Conservation (phyloP, 2,797 vertebrate species). For the Eurystomus glaucurus region DNA sequence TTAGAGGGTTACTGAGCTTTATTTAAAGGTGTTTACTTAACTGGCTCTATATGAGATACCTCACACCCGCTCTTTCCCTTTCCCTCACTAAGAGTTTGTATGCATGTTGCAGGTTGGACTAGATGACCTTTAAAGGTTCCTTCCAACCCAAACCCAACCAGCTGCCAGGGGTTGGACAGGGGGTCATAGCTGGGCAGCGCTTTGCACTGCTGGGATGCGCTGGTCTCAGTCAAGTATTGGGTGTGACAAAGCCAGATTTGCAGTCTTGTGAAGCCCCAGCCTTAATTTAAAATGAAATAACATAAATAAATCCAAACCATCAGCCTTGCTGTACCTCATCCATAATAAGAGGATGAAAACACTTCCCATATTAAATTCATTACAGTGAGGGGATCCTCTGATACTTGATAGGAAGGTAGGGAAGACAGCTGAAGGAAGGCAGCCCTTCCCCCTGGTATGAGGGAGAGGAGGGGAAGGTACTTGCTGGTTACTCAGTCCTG, state of each 20-base stretch:
- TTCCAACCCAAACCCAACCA: neutral
- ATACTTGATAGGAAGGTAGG: neutral
- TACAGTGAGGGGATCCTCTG: rapidly evolving
- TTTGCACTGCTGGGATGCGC: neutral
- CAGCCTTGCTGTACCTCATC: neutral
- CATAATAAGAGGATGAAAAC: neutral
- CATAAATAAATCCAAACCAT: neutral
- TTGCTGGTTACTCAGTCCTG: neutral
- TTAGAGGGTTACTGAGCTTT: neutral
- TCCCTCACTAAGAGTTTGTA: neutral
- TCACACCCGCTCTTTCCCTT: neutral
- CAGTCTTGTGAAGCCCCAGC: neutral
- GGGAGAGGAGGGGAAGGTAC: neutral
- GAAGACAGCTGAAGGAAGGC: neutral
- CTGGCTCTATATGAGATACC: neutral
- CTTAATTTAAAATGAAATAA: neutral
- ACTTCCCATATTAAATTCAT: neutral
- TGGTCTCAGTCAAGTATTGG: rapidly evolving
- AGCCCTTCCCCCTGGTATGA: neutral
- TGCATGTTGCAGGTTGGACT: neutral
- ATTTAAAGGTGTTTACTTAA: neutral
- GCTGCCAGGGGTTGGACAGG: rapidly evolving
- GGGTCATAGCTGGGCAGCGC: rapidly evolving
- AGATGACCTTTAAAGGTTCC: neutral
- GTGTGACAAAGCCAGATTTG: rapidly evolving